phyloP scores from a whole-genome alignment of 2,113 vertebrate genomes.

The Stictonetta naevosa region DNA sequence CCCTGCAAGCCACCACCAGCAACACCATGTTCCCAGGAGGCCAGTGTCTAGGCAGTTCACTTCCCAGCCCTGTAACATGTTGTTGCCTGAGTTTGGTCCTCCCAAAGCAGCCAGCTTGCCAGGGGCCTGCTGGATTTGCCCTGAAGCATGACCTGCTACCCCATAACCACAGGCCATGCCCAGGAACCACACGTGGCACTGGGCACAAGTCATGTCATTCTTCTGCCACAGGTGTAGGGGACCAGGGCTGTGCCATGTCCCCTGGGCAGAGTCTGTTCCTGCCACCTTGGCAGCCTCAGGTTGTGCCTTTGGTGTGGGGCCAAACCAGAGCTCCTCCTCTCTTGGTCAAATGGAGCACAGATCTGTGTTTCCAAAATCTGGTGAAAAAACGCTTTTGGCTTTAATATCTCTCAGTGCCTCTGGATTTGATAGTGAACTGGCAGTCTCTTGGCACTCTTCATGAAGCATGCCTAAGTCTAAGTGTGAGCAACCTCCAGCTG shows the following conservation, averaged over 20 bases:
- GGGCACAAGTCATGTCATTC: background rate
- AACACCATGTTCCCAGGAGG: background rate
- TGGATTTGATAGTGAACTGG: background rate
- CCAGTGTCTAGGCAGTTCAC: background rate
- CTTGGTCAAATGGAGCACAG: background rate
- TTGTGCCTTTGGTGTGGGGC: accelerated
- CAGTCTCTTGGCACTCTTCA: background rate
- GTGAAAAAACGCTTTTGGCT: background rate
- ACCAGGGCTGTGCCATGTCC: background rate
- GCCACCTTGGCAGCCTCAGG: background rate
- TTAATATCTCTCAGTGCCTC: background rate
- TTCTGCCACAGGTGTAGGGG: background rate
- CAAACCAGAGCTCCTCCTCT: background rate
- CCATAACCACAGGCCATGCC: background rate
- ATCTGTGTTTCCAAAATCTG: background rate
- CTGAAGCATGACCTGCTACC: background rate
- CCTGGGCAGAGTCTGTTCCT: background rate
- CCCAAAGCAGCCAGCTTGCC: background rate
- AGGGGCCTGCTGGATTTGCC: background rate
- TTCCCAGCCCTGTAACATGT: background rate
- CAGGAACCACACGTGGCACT: background rate
- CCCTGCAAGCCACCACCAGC: background rate
- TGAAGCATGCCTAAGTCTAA: background rate
- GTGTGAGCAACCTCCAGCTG: background rate
- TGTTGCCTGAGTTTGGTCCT: background rate